Base-by-base conservation (phyloP, 2,113 vertebrate species). In the Rana temporaria region DNA sequence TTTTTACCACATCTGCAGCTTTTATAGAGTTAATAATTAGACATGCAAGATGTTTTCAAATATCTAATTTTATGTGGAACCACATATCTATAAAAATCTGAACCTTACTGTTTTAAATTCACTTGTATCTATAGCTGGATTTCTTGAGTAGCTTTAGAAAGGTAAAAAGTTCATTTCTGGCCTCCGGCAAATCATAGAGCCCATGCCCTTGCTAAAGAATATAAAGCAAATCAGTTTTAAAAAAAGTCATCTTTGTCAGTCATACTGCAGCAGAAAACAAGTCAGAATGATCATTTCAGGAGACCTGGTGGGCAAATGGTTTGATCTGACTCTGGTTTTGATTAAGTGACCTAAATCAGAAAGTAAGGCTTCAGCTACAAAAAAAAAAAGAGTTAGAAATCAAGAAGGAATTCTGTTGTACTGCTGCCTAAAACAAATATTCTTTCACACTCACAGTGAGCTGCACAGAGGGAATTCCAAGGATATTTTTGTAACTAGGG, bases 301-400 rank as follows among this genome's bases (percentile, higher is more conserved):
- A 81, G 69, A 73, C 79, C 79, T 64, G 60, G 57, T 63, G 70
- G 79, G 42, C 69, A 73, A 63, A 18, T 24, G 42, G 68, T 73
- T 72, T 81, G 69, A 81, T 81, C 79, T 81, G 59, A 73, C 69
- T 72, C 79, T 65, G 59, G 42, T 63, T 81, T 81, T 65, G 59
- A 64, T 72, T 63, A 34, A 56, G 59, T 73, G 68, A 71, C 69
- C 69, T 56, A 52, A 71, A 73, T 22, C 59, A 4, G 32, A 62
- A 20, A n/a, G 4, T 19, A 42, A 62, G 14, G 34, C 32, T 38
- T 62, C 32, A 75, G 72, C 72, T 62, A 42, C 56, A 6, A 62
- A 24, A 63, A 56, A 30, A 30, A 30, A 30, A 48, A 12, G 42
- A 48, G 42, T 48, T n/a, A 17, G 55, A 62, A 75, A n/a, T 22